Conservation (phyloP, 2,113 vertebrate species). For the Ammodramus savannarum region DNA sequence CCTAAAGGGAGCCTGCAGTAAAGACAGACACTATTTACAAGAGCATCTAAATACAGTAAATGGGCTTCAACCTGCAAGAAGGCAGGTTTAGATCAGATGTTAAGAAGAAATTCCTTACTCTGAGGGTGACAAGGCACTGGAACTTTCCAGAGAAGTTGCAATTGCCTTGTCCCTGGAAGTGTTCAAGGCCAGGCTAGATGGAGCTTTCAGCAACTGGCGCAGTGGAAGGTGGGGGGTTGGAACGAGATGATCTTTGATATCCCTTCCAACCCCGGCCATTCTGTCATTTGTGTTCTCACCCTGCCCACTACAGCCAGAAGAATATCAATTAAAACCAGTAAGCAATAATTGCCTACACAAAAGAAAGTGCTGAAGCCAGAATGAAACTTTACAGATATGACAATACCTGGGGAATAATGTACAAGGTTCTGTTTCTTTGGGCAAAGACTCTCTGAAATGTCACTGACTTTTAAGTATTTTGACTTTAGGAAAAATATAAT, state of each 20-base stretch:
- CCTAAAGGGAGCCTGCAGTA: neutral
- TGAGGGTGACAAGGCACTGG: neutral
- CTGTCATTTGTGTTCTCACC: neutral
- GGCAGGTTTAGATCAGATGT: neutral
- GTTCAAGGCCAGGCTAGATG: neutral
- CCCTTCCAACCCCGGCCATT: neutral
- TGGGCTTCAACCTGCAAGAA: neutral
- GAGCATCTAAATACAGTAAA: neutral
- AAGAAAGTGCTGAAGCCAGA: neutral
- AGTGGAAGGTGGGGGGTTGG: neutral
- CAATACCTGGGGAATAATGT: neutral
- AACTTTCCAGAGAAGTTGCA: neutral
- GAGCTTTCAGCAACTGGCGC: neutral
- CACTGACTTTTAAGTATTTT: neutral
- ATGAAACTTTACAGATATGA: neutral
- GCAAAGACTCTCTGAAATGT: neutral
- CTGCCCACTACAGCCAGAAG: neutral
- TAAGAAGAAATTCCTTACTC: neutral
- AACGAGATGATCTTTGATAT: neutral
- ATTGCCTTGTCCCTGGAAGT: neutral
- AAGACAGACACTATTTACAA: neutral
- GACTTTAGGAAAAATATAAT: neutral
- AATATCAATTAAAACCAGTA: neutral
- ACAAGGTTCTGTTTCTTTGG: neutral
- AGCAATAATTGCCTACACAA: neutral